Conservation (phyloP, 1,140 invertebrate species). For the Rhizoglyphus robini region DNA sequence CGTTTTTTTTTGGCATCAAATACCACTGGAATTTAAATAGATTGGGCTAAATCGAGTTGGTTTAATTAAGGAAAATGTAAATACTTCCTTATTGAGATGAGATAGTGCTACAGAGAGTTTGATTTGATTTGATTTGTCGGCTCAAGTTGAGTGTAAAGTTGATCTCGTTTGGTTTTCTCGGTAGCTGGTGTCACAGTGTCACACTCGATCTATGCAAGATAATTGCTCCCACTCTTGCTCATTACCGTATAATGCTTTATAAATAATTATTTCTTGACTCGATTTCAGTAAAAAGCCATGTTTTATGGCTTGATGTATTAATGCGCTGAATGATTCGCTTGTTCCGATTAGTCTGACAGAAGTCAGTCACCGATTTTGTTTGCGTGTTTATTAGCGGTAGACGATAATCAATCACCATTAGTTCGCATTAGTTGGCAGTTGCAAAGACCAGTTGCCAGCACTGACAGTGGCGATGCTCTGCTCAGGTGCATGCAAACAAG, state of each 20-base stretch:
- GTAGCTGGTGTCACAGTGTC: neutral
- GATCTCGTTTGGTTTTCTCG: neutral
- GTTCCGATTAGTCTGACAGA: neutral
- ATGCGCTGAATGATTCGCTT: neutral
- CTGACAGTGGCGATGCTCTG: too few relatives aligned
- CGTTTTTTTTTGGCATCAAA: neutral
- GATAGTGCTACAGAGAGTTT: neutral
- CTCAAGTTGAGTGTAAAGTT: neutral
- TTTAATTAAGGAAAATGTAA: neutral
- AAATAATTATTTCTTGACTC: neutral
- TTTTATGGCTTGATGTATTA: neutral
- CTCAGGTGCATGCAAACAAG: neutral
- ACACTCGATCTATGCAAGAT: conserved; percentile 3
- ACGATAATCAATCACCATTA: neutral
- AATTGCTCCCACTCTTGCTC: neutral
- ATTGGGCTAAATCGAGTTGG: neutral
- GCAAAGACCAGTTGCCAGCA: conserved; percentile 9
- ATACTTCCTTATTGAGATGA: neutral
- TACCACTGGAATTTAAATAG: neutral
- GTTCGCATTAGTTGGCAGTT: neutral
- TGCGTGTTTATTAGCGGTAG: neutral
- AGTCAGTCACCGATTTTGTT: neutral
- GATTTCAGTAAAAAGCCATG: too few relatives aligned
- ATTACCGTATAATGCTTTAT: neutral
- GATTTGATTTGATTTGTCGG: too few relatives aligned